Evolutionary conservation across 2,797 vertebrate genomes (phyloP).

Genomic region (Emys orbicularis): DNA sequence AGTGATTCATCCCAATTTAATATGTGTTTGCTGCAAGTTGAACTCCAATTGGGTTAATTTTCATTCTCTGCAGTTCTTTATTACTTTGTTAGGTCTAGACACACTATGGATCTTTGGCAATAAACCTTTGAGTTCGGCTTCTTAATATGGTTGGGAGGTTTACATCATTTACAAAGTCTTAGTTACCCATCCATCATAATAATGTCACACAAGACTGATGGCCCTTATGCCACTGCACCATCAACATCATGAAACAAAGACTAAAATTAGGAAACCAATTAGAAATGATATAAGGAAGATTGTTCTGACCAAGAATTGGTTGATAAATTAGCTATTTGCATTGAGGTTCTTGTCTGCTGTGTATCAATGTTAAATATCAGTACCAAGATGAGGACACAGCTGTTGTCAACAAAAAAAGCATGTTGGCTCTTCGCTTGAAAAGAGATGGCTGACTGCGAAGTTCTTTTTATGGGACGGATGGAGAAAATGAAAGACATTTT

Average conservation of each 20-base stretch:
- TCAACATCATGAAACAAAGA: constrained; percentile 48
- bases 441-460: not conserved
- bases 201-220: constrained; percentile 49
- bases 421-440: constrained; percentile 21
- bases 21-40: constrained; percentile 62
- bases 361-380: not conserved
- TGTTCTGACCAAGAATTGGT: constrained; percentile 17
- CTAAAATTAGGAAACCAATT: constrained; percentile 41
- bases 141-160: constrained; percentile 48
- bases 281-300: not conserved
- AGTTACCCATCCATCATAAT: constrained; percentile 52
- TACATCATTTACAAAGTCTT: constrained; percentile 54
- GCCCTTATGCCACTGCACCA: not conserved
- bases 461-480: not conserved
- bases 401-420: not conserved
- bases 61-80: constrained; percentile 59
- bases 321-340: not conserved
- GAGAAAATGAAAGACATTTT: constrained; percentile 18
- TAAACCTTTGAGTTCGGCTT: constrained; percentile 61
- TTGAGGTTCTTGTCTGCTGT: not conserved
- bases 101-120: constrained; percentile 53
- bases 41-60: constrained; percentile 66
- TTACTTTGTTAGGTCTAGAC: constrained; percentile 68
- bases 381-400: not conserved
- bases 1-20: constrained; percentile 69